These are phyloP conservation scores for Gobio occitaniae DNA, from an alignment of 2,797 vertebrate genomes.

Conservation along the genomic window DNA sequence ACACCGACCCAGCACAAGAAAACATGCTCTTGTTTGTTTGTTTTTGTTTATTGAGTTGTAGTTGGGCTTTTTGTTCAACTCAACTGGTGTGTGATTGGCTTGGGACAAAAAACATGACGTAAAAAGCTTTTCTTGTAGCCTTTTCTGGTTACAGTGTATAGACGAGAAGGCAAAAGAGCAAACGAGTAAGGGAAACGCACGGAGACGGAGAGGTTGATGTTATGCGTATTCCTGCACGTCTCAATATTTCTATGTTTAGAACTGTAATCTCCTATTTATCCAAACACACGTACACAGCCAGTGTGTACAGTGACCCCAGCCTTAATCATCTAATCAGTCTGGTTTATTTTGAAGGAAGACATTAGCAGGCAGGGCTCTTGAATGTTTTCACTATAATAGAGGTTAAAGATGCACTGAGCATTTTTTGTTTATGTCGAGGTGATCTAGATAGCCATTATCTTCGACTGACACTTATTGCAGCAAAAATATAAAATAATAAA, in stretches of 20 bases:
- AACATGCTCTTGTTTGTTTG: constrained; percentile 37
- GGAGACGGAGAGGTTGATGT: constrained; percentile 7
- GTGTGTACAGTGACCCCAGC: constrained; percentile 24
- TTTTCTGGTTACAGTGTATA: constrained; percentile 33
- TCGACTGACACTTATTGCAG: not conserved
- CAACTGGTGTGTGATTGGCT: constrained; percentile 18
- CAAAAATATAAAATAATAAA: no score
- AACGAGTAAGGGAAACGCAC: constrained; percentile 11
- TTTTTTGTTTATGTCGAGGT: not conserved
- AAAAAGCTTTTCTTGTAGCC: constrained; percentile 18
- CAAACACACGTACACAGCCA: constrained; percentile 40
- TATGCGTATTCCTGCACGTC: constrained; percentile 34
- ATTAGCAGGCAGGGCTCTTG: constrained; percentile 20
- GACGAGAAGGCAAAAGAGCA: not conserved
- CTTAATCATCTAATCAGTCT: constrained; percentile 45
- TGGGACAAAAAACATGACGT: constrained; percentile 27
- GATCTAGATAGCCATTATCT: not conserved
- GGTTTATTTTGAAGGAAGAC: constrained; percentile 48
- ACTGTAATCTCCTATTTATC: constrained; percentile 46
- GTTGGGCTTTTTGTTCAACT: constrained; percentile 18
- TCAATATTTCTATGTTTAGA: constrained; percentile 44
- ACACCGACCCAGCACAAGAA: constrained; percentile 26
- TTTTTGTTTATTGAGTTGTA: constrained; percentile 30
- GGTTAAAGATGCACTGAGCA: constrained; percentile 11
- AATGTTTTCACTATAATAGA: not conserved